Evolutionary conservation across 2,888 invertebrate species (phyloP).

Genomic region (Notocelia uddmanniana): DNA sequence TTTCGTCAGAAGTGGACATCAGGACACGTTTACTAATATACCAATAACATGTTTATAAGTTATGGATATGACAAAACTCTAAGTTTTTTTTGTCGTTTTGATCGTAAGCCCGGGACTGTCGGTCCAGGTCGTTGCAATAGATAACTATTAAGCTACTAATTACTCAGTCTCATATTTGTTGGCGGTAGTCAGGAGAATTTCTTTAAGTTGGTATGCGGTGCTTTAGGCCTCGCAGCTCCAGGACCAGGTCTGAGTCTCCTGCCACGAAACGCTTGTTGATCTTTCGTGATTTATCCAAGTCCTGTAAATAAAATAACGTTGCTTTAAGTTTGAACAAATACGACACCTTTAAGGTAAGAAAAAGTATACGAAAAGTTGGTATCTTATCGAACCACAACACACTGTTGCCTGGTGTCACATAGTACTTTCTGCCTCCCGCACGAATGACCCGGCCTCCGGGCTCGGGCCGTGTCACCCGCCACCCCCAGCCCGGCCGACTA

Average conservation of each 20-base stretch:
- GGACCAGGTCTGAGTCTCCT: conserved; percentile 87
- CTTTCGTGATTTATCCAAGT: conserved; percentile 68
- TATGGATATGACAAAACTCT: conserved; percentile 44
- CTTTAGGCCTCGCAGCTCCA: conserved; percentile 88
- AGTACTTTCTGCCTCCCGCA: conserved; percentile 43
- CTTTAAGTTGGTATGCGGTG: conserved; percentile 86
- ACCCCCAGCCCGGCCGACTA: conserved; percentile 79
- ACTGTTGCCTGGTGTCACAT: conserved; percentile 29
- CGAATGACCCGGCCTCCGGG: conserved; percentile 80
- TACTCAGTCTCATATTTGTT: conserved; percentile 84
- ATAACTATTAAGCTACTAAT: conserved; percentile 76
- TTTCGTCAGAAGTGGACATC: conserved; percentile 43
- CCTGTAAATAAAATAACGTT: conserved; percentile 65
- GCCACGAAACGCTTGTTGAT: conserved; percentile 88
- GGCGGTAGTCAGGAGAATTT: conserved; percentile 69
- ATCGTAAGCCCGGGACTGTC: conserved; percentile 55
- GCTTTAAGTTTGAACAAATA: not conserved
- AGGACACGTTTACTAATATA: conserved; percentile 37
- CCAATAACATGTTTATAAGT: conserved; percentile 34
- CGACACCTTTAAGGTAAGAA: not conserved
- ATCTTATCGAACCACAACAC: conserved; percentile 12
- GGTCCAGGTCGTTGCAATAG: conserved; percentile 64
- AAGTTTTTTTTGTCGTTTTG: conserved; percentile 56
- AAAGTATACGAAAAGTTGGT: not conserved
- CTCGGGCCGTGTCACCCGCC: conserved; percentile 76